Evolutionary conservation across 2,113 vertebrate genomes (phyloP), one percentile per base, ranked within the genome.

Genomic region (Catharus minimus): DNA sequence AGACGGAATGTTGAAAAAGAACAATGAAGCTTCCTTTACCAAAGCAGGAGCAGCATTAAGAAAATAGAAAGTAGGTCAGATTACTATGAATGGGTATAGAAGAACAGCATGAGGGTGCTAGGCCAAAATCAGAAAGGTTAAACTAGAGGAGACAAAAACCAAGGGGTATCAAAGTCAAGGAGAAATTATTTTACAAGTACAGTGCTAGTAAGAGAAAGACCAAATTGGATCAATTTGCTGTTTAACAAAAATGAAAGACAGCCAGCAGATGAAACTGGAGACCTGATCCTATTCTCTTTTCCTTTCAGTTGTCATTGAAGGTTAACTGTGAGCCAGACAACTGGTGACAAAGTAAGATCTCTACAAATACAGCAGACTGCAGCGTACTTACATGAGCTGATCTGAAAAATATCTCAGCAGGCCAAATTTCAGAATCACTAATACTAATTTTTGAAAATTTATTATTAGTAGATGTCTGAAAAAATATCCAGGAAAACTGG

Each of bases 41-140:
- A 55, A 90, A 92, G 58, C n/a, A 89, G 60, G 32, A 89, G 61
- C 43, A 86, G 33, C 32, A 62, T 41, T 50, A 86, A 89, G 80
- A 52, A 86, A 81, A 92, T 1, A 90, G 61, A 77, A 95, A 95
- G 86, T 91, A 92, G 93, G 93, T 94, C 91, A 91, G 78, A 65
- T 57, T 88, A 61, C 81, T 79, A 46, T 76, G 62, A 95, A 72
- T 33, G 38, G 38, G 38, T 84, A 95, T 44, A 87, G 69, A 92
- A 50, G 49, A 96, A 89, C 81, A 92, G 84, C 77, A 89, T 32
- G 69, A 89, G 11, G 15, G 36, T 65, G 73, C 81, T 36, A 78
- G 66, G 44, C 60, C 61, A 86, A 78, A 86, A 75, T 49, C 49
- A 75, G 53, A 82, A 81, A 90, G 49, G 84, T 91, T 91, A 77